A percentile compares a stretch with the other conserved stretches of the same genome.
Evolutionary conservation across 2,888 invertebrate genomes (phyloP).

Genomic region (Leptinotarsa juncta): DNA sequence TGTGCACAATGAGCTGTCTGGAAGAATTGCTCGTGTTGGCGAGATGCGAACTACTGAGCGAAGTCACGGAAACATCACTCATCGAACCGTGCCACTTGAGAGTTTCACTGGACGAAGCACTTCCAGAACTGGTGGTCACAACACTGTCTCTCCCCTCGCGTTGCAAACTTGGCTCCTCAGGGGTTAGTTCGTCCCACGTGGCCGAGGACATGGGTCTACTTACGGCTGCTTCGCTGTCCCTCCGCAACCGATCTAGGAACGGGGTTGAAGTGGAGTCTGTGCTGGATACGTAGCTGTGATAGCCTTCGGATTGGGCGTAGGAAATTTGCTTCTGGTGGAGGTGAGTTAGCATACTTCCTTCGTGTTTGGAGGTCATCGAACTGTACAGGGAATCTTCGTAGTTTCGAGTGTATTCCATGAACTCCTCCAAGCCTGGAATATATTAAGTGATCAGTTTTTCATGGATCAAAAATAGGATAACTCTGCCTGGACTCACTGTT

Average conservation of each 20-base stretch:
- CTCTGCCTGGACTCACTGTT: too few relatives aligned
- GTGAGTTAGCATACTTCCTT: constrained; percentile 66
- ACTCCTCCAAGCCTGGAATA: constrained; percentile 69
- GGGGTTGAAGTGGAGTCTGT: constrained; percentile 82
- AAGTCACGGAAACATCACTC: constrained; percentile 77
- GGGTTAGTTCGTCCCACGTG: constrained; percentile 64
- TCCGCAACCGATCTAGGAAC: constrained; percentile 77
- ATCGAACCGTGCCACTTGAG: constrained; percentile 83
- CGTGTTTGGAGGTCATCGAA: constrained; percentile 59
- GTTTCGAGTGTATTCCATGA: constrained; percentile 76
- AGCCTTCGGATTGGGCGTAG: constrained; percentile 84
- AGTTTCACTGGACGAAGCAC: constrained; percentile 80
- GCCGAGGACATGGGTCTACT: constrained; percentile 61
- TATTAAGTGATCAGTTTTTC: background rate
- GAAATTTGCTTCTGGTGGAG: constrained; percentile 79
- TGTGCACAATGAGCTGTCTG: constrained; percentile 79
- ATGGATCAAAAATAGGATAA: background rate
- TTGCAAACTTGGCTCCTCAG: constrained; percentile 35
- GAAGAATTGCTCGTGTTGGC: constrained; percentile 66
- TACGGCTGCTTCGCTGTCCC: constrained; percentile 72
- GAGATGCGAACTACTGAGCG: constrained; percentile 68
- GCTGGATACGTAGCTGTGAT: constrained; percentile 83
- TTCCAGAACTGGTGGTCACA: constrained; percentile 72
- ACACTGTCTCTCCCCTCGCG: constrained; percentile 73
- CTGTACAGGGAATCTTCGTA: constrained; percentile 68